Evolutionary conservation across 2,888 invertebrate genomes (phyloP), one percentile per base, ranked within the genome.

Genomic region (Imbricaverruca yamaguchii): DNA sequence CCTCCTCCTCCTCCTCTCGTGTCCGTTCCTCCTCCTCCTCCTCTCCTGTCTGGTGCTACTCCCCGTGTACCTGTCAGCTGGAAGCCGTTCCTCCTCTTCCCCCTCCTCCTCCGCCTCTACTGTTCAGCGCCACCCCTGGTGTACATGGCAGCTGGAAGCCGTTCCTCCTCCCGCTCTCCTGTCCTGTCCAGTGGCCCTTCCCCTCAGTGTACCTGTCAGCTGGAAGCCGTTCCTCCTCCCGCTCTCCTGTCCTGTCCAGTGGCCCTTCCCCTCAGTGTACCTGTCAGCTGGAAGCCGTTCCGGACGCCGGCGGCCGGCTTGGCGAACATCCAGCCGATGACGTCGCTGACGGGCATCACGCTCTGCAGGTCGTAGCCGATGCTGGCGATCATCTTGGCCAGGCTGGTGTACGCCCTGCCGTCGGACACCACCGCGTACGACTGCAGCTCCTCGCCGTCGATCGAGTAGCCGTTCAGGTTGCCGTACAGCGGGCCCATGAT

Each of bases 271-370:
- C n/a, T n/a, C 23, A 61, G n/a, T 55, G 84, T 83, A 89, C 90
- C 95, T 53, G 95, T 95, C 53, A 93, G 87, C 87, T 94, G 93
- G 87, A 96, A 98, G 82, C 98, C 98, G 87, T 98, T 99, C 82
- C 90, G 89, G 1, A 93, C 93, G 13, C 90, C 88, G 74, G 91
- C 91, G 56, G 91, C 88, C 7, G 86, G 85, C 85, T 92, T 92
- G 11, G 98, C 97, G 86, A 98, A 98, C 0, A 98, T 88, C 95
- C 97, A 98, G 13, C 96, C 97, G 81, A 98, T 92, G 0, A 94
- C 90, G 39, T 92, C 92, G 0, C 95, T 95, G 56, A 98, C 88
- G 9, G 94, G 91, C 85, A 93, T 92, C 1, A 97, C 89, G n/a
- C 94, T 90, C 87, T 96, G 94, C 85, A 97, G 89, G 85, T 93